Evolutionary conservation across 2,797 vertebrate genomes (phyloP), one percentile per base, ranked within the genome.

Genomic region (Danionella dracula): DNA sequence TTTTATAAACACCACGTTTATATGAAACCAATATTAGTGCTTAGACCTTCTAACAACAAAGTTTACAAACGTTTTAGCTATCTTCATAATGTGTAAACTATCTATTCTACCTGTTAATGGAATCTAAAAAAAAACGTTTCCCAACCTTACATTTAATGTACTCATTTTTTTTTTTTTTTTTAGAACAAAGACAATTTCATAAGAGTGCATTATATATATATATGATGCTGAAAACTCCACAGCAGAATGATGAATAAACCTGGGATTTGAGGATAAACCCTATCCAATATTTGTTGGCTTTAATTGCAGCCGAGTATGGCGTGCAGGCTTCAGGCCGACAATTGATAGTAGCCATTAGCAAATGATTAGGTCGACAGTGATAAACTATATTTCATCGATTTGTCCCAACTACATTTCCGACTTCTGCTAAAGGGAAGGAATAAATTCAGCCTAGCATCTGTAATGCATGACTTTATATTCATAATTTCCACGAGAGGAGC

Each of bases 281-380:
- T 80, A 82, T 83, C 83, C 80, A 79, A 74, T 80, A 81, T 82
- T 76, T 81, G 83, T 85, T 85, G 81, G 79, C 79, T 87, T 85
- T 89, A 89, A 89, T 89, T 90, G 89, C 84, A 77, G 76, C 70
- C 74, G 75, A 71, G 82, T 73, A 79, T 81, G 76, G 79, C 82
- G 81, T 72, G 66, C 75, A 71, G 71, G 76, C 85, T 58, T 73
- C 78, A 74, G 77, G 83, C 83, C 76, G 77, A 85, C 84, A 90
- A 90, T 88, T 90, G 89, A 91, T 90, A 87, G 86, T 83, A 74
- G 85, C 85, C 87, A 90, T 91, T 90, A 90, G 87, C 82, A 77
- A 88, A 91, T 89, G 86, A 88, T 90, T 89, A 89, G 84, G 79
- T 81, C 77, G 87, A 89, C 86, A 87, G 85, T 85, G 86, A 90